These are phyloP conservation scores for Melinaea menophilus DNA, from an alignment of 2,888 invertebrate species.

Conservation along the genomic window DNA sequence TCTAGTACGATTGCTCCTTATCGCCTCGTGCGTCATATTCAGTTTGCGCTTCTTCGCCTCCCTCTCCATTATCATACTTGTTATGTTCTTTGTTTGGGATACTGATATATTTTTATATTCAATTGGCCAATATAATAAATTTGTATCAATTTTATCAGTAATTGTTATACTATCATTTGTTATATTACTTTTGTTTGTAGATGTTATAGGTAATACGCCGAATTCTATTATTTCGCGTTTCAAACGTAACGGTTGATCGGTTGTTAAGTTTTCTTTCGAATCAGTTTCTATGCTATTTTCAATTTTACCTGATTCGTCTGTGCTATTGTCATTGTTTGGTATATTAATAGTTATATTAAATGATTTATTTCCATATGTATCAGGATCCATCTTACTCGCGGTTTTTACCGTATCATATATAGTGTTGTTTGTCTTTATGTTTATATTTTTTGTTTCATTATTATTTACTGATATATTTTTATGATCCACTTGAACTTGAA, in stretches of 20 bases:
- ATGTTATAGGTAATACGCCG: conserved; percentile 11
- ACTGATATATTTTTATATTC: conserved; percentile 34
- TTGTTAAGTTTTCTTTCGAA: conserved; percentile 38
- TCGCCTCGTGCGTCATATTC: conserved; percentile 53
- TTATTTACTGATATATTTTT: conserved; percentile 24
- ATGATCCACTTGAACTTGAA: conserved; percentile 28
- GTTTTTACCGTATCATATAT: conserved; percentile 26
- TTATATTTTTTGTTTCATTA: conserved; percentile 26
- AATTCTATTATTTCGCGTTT: conserved; percentile 41
- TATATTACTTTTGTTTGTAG: conserved; percentile 6
- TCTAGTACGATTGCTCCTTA: conserved; percentile 51
- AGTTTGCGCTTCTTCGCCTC: conserved; percentile 58
- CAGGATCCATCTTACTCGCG: conserved; percentile 33
- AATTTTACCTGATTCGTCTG: conserved; percentile 40
- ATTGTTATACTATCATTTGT: conserved; percentile 41
- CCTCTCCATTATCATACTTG: conserved; percentile 54
- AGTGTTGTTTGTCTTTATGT: conserved; percentile 25
- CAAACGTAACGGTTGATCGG: conserved; percentile 36
- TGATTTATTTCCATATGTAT: conserved; percentile 40
- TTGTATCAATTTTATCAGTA: conserved; percentile 37
- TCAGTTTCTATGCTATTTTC: conserved; percentile 62
- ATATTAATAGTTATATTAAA: conserved; percentile 50
- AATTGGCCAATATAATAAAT: conserved; percentile 64
- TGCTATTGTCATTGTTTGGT: conserved; percentile 43
- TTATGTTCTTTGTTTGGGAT: conserved; percentile 49